Percentiles rank a stretch among this genome's conserved stretches.
phyloP scores from a whole-genome alignment of 2,888 invertebrate species.

The Phania funesta region DNA sequence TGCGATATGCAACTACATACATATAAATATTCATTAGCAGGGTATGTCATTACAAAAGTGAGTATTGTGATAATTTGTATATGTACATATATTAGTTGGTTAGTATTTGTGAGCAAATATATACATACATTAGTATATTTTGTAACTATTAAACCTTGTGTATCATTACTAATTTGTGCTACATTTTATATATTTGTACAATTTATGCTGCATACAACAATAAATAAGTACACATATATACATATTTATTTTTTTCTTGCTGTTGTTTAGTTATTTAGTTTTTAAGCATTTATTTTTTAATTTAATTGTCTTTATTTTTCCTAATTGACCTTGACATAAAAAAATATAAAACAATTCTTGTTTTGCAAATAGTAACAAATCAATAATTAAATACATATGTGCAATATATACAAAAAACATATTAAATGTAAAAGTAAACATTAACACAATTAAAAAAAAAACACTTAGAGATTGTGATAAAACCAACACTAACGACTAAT shows the following conservation, averaged over 20 bases:
- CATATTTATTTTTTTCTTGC: conserved; percentile 3
- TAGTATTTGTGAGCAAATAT: not conserved
- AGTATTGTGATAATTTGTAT: conserved; percentile 30
- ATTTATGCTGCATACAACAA: not conserved
- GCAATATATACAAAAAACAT: too few relatives aligned
- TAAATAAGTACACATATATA: not conserved
- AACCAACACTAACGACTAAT: not conserved
- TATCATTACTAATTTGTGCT: conserved; percentile 37
- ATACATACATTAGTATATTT: not conserved
- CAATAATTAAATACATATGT: too few relatives aligned
- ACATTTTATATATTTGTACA: conserved; percentile 38
- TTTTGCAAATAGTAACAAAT: conserved; percentile 12
- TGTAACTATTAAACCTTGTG: not conserved
- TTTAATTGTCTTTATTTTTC: conserved; percentile 37
- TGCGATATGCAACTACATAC: not conserved
- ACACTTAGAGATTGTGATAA: not conserved
- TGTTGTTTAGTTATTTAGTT: conserved; percentile 6
- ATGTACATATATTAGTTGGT: not conserved
- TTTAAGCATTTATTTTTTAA: conserved; percentile 27
- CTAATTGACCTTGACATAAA: conserved; percentile 55
- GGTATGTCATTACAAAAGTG: not conserved
- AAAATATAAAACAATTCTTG: conserved; percentile 40
- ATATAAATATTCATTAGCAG: not conserved
- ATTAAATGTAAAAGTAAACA: too few relatives aligned
- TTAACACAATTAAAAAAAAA: not conserved